phyloP scores from a whole-genome alignment of 2,113 vertebrate species.

The Cercopithecus mona region DNA sequence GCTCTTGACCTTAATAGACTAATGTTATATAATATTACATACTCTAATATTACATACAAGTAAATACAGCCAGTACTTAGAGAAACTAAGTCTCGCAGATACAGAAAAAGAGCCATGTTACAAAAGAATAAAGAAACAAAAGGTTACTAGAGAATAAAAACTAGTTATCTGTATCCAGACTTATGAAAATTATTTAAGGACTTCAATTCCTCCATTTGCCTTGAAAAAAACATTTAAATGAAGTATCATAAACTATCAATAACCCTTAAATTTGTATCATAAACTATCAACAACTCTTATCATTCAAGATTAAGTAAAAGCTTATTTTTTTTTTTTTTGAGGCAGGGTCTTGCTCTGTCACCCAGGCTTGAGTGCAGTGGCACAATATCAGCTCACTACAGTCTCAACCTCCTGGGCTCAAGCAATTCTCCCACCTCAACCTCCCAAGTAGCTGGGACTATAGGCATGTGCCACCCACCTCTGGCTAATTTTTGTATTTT shows the following conservation, averaged over 20 bases:
- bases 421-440: too few relatives aligned
- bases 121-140: background rate
- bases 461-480: too few relatives aligned
- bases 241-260: background rate
- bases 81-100: background rate
- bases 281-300: background rate
- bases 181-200: background rate
- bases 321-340: background rate
- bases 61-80: background rate
- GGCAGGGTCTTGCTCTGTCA: too few relatives aligned
- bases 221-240: background rate
- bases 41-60: background rate
- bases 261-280: background rate
- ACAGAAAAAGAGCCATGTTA: background rate
- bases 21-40: background rate
- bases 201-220: background rate
- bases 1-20: background rate
- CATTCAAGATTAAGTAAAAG: background rate
- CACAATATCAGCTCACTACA: too few relatives aligned
- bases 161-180: background rate
- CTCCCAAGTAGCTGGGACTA: too few relatives aligned
- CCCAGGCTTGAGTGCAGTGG: too few relatives aligned
- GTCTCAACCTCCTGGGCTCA: too few relatives aligned
- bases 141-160: background rate
- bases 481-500: too few relatives aligned